Conservation (phyloP, 2,113 vertebrate genomes). For the Mus pahari region DNA sequence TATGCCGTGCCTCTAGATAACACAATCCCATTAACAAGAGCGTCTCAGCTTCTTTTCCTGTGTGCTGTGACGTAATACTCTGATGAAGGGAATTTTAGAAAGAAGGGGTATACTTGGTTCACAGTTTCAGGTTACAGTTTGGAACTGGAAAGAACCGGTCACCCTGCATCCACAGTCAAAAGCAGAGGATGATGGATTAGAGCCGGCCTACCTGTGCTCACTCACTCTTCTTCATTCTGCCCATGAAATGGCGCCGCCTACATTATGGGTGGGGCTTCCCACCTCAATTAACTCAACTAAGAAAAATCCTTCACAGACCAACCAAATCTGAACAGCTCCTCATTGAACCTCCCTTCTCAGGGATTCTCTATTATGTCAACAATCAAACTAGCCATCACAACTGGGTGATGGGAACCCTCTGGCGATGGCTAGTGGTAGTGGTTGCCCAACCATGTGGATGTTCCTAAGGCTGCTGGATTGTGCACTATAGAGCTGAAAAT, state of each 20-base stretch:
- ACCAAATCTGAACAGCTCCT: too few relatives aligned
- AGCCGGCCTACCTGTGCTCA: too few relatives aligned
- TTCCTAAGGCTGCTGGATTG: neutral
- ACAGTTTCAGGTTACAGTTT: neutral
- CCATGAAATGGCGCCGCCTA: neutral
- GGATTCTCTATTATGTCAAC: neutral
- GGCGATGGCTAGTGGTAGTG: neutral
- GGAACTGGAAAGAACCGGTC: neutral
- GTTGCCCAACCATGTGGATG: neutral
- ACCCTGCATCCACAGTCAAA: neutral
- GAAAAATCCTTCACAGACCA: neutral
- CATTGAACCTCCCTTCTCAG: neutral
- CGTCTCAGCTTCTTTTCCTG: neutral
- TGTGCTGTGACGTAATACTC: neutral
- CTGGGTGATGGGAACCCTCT: constrained; percentile 6
- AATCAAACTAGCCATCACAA: neutral
- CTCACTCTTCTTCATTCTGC: neutral
- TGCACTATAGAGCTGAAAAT: neutral
- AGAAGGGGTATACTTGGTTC: neutral
- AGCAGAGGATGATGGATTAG: neutral
- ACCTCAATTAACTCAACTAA: neutral
- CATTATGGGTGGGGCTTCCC: neutral
- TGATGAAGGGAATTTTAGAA: neutral
- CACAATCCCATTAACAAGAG: neutral
- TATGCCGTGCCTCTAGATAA: neutral